Conservation (phyloP, 1,140 invertebrate genomes). For the Halictus rubicundus region DNA sequence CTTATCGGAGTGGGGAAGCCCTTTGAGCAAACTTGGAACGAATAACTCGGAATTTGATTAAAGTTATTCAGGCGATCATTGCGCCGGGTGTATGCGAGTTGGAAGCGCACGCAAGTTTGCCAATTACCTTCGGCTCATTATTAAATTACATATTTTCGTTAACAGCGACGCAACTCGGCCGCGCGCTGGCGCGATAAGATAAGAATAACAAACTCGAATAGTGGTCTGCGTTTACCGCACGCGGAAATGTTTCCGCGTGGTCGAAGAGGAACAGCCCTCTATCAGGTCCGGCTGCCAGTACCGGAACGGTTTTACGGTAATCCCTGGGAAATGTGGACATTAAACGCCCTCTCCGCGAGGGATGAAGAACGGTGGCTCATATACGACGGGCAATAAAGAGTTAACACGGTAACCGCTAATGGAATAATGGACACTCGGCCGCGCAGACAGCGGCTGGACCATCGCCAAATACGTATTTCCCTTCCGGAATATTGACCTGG, state of each 20-base stretch:
- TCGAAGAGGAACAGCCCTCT: neutral
- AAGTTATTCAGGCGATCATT: too few relatives aligned
- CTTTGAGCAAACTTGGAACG: too few relatives aligned
- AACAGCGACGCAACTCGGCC: too few relatives aligned
- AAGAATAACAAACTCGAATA: neutral
- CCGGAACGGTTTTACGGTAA: slow-evolving; percentile 56
- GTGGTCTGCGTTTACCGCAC: neutral
- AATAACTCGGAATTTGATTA: too few relatives aligned
- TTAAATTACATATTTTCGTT: too few relatives aligned
- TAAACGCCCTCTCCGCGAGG: slow-evolving; percentile 53
- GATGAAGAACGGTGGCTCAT: slow-evolving; percentile 71
- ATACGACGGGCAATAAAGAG: slow-evolving; percentile 72
- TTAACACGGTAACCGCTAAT: slow-evolving; percentile 76
- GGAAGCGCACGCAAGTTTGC: too few relatives aligned
- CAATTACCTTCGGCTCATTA: too few relatives aligned
- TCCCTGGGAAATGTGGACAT: slow-evolving; percentile 57
- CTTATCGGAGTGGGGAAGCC: too few relatives aligned
- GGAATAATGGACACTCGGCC: slow-evolving; percentile 75
- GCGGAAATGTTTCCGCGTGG: neutral
- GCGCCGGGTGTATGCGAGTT: too few relatives aligned
- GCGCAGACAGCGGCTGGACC: slow-evolving; percentile 67
- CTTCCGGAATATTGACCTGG: slow-evolving; percentile 26
- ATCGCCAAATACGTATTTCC: slow-evolving; percentile 69
- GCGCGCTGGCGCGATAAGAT: neutral
- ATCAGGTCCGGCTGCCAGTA: neutral